phyloP scores from a whole-genome alignment of 1,140 invertebrate species.

The Sitophilus oryzae region DNA sequence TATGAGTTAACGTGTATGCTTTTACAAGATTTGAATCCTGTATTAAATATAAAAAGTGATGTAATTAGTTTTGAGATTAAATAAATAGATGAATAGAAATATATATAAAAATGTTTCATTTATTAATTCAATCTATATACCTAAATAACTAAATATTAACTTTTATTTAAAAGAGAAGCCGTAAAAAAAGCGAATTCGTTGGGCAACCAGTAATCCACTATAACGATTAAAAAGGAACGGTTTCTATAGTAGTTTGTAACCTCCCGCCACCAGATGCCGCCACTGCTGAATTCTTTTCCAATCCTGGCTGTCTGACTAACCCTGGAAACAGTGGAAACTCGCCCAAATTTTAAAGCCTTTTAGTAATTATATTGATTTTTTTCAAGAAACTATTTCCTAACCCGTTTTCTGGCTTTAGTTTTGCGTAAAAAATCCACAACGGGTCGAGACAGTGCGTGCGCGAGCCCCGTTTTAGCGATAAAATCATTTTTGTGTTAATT shows the following conservation, averaged over 20 bases:
- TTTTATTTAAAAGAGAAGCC: background rate
- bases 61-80: conserved; percentile 27
- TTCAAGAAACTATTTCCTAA: conserved; percentile 28
- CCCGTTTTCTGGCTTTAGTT: conserved; percentile 22
- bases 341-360: conserved; percentile 30
- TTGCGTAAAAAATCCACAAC: conserved; percentile 10
- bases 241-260: too few species aligned
- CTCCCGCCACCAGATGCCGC: conserved; percentile 7
- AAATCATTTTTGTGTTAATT: conserved; percentile 21
- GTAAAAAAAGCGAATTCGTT: background rate
- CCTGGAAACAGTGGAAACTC: conserved; percentile 26
- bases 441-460: conserved; percentile 15
- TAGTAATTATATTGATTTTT: conserved; percentile 30
- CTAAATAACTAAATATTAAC: too few species aligned
- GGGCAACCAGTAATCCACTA: too few species aligned
- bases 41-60: conserved; percentile 39
- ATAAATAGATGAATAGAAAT: too few species aligned
- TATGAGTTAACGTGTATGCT: conserved; percentile 55
- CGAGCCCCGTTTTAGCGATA: conserved; percentile 6
- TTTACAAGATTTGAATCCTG: conserved; percentile 48
- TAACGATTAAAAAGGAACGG: too few species aligned
- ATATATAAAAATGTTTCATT: too few species aligned
- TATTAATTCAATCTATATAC: too few species aligned
- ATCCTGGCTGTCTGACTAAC: conserved; percentile 1
- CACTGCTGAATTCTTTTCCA: conserved; percentile 1